Evolutionary conservation across 1,140 invertebrate species (phyloP), one percentile per base, ranked within the genome.

Genomic region (Cydia fagiglandana): DNA sequence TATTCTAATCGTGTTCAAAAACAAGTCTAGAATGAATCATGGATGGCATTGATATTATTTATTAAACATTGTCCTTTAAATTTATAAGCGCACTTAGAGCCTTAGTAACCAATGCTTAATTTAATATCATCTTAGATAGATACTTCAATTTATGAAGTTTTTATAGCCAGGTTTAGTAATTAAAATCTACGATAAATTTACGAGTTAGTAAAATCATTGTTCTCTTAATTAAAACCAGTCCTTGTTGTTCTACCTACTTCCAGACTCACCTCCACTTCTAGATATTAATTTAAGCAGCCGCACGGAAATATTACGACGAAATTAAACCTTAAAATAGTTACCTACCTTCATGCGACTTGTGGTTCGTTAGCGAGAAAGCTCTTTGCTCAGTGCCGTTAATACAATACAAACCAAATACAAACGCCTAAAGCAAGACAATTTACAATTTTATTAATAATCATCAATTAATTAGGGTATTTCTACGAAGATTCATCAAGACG

Each of bases 101-200:
- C n/a, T 61, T 53, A n/a, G 12, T 7, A n/a, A 53, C 50, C 50
- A 5, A 53, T 5, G 17, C 15, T 1, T n/a, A 53, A 53, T n/a
- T 53, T 0, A 53, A 53, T 53, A 17, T 3, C 50, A 53, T 53
- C 50, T 17, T n/a, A n/a, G n/a, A n/a, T n/a, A n/a, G n/a, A n/a
- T n/a, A n/a, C n/a, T n/a, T n/a, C n/a, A n/a, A n/a, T n/a, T n/a
- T n/a, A n/a, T n/a, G n/a, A n/a, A n/a, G n/a, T n/a, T 15, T 20
- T 15, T 61, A 17, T 61, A 61, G n/a, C 50, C 13, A 53, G 50
- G n/a, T 53, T 53, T 53, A 53, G 50, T 61, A 61, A 61, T 61
- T 61, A 61, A 61, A 61, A 61, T 61, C 17, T n/a, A 20, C 5
- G 17, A 61, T 61, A 61, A 20, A 61, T 66, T 66, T 66, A 66